Base-by-base conservation (phyloP, 2,113 vertebrate species). In the Podocnemis expansa region DNA sequence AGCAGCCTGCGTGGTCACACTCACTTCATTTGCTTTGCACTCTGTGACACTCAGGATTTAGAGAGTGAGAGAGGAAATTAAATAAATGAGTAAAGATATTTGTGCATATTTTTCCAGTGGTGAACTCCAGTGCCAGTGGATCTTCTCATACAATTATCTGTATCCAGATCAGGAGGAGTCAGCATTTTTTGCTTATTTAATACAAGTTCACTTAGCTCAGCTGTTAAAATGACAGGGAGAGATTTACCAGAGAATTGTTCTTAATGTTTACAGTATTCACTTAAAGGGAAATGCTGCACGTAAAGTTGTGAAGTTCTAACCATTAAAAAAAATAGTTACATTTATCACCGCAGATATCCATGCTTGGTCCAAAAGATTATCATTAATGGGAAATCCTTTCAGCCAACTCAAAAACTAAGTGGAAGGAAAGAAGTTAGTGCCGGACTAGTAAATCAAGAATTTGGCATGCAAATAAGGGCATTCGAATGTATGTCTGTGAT, bases 401-500 rank as follows among this genome's bases (percentile, higher is more conserved):
- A 82, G 43, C 6, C 63, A 54, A 43, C 6, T 19, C 49, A 84
- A 31, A 82, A 78, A 82, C 84, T 87, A 89, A 84, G 78, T 52
- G 1, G 2, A 1, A 2, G 10, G 7, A 1, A 0, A 1, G 54
- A 34, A 76, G 49, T 24, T 29, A 14, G 43, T 83, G 45, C 27
- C 85, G 5, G 11, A 11, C 54, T 56, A 55, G 17, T 63, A 81
- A 80, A 16, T 24, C 9, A 1, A 56, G 24, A 89, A 25, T 2
- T 78, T 2, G 73, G 5, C 76, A 22, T 51, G 43, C 45, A 5
- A 22, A 22, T 60, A 75, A 8, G 41, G 73, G 16, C 85, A 34
- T 16, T 80, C 4, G 83, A 89, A 43, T 43, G 41, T 25, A 16
- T 27, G n/a, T 73, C 82, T 83, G 49, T 82, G 2, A 4, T 8